Evolutionary conservation across 2,797 vertebrate genomes (phyloP), one percentile per base, ranked within the genome.

Genomic region (Hephaestus fuliginosus): DNA sequence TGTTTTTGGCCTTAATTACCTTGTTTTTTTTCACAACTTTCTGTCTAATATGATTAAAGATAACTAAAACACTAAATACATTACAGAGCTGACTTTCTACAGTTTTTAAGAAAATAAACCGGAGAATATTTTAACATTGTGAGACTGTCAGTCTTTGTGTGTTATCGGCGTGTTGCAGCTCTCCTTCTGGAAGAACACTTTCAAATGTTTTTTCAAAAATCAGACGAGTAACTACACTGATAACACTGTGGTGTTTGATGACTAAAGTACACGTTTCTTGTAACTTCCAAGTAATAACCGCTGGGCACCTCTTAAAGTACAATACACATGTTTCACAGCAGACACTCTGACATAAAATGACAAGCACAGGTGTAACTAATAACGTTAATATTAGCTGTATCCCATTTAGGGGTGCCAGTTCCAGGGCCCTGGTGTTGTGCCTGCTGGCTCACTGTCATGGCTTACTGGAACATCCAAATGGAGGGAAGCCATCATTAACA

Each of bases 401-500:
- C 30, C 18, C 14, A 58, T 58, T 49, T 30, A 13, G 18, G 4
- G 36, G 18, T 20, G 39, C 62, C 62, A 68, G 52, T 39, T 58
- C 39, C 66, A 28, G 41, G 25, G 53, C 30, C n/a, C 39, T 74
- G 73, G 70, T 77, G 65, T 39, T 36, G 56, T 60, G 71, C 65
- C 76, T 55, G 66, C 57, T 77, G 80, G 70, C 77, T 78, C 48
- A 11, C 43, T 28, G 28, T 61, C 57, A 25, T 6, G 11, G 36
- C 46, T 44, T 13, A 25, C 22, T 65, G 80, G 60, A 60, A 76
- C 30, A 67, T 70, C 61, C 56, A 78, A 66, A 76, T 78, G 60
- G 75, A 88, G 10, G 30, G 36, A 67, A 77, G 65, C 66, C 66
- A 80, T 48, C 39, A 30, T 70, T 74, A 70, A n/a, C 5, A 18